phyloP scores from a whole-genome alignment of 2,888 invertebrate species.

The Drosophila imparisetae region DNA sequence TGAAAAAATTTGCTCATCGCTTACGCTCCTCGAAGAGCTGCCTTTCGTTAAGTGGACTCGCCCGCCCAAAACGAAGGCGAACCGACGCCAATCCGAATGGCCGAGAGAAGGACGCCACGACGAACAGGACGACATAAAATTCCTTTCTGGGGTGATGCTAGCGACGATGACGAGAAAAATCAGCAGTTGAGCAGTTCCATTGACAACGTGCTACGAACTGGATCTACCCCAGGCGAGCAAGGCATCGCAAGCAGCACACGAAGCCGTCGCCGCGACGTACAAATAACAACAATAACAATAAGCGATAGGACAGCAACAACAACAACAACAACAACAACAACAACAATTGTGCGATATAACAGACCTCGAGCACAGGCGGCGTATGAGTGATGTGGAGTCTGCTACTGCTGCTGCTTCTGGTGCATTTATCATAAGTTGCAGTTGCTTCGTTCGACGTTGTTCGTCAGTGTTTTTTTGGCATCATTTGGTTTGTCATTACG shows the following conservation, averaged over 20 bases:
- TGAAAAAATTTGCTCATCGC: background rate
- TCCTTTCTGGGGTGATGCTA: constrained; percentile 74
- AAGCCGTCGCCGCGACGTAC: constrained; percentile 36
- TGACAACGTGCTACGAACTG: constrained; percentile 82
- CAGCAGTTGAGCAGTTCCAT: constrained; percentile 82
- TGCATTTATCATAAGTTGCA: constrained; percentile 56
- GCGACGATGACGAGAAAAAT: constrained; percentile 78
- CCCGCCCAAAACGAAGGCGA: constrained; percentile 32
- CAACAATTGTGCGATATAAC: constrained; percentile 20
- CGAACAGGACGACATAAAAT: constrained; percentile 31
- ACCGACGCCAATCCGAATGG: constrained; percentile 31
- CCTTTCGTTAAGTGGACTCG: constrained; percentile 62
- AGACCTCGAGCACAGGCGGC: constrained; percentile 20
- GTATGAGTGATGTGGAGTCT: constrained; percentile 32
- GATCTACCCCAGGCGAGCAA: constrained; percentile 62
- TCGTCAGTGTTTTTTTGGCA: constrained; percentile 4
- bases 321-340: constrained; percentile 10
- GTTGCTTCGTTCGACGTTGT: constrained; percentile 19
- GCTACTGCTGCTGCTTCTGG: constrained; percentile 26
- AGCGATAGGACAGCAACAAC: constrained; percentile 15
- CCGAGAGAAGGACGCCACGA: constrained; percentile 39
- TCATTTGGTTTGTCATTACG: constrained; percentile 32
- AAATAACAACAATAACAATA: constrained; percentile 29
- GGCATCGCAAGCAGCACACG: constrained; percentile 36
- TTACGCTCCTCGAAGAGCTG: constrained; percentile 15